A percentile compares a stretch with the other conserved stretches of the same genome.
Conservation (phyloP, 2,797 vertebrate species). For the Gymnodraco acuticeps region DNA sequence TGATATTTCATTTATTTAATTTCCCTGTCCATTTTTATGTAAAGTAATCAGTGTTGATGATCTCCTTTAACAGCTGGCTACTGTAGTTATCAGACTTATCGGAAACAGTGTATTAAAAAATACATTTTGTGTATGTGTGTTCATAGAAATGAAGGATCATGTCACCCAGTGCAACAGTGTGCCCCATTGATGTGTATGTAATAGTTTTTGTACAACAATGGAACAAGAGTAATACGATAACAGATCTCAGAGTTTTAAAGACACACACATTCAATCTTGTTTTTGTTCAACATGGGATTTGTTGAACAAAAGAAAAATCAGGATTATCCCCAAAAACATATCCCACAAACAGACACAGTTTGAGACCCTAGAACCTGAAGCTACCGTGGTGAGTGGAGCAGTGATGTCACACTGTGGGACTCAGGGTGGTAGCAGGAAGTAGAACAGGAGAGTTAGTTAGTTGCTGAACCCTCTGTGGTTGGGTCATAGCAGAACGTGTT, state of each 20-base stretch:
- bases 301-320: background rate
- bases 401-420: background rate
- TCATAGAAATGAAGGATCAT: background rate
- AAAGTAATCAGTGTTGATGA: no score
- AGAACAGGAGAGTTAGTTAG: background rate
- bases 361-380: background rate
- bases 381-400: background rate
- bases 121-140: background rate
- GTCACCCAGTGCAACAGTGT: background rate
- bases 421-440: background rate
- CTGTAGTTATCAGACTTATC: no score
- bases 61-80: no score
- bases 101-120: no score
- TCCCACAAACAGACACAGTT: background rate
- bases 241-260: no score
- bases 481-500: conserved; percentile 12
- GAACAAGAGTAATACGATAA: no score
- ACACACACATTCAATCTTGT: no score
- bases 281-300: background rate
- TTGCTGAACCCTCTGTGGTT: background rate
- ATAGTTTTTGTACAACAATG: no score
- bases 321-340: background rate
- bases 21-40: no score
- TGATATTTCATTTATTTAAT: no score
- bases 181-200: background rate